Base-by-base conservation (phyloP, 2,113 vertebrate species). In the Chaetura pelagica region DNA sequence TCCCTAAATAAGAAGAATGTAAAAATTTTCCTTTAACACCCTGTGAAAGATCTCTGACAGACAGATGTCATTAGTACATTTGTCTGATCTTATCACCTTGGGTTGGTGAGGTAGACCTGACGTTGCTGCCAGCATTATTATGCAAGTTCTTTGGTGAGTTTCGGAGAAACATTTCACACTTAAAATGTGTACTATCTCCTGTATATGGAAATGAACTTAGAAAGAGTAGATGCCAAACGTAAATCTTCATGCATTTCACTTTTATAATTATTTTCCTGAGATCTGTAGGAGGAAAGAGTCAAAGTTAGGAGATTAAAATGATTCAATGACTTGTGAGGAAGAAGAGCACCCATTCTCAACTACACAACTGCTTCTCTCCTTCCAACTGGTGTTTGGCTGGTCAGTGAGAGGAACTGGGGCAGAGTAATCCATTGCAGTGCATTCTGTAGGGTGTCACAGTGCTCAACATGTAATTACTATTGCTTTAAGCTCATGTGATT, bases 51-150 rank as follows among this genome's bases (percentile, higher is more conserved):
- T 38, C 30, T 71, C 57, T 27, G 29, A 42, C 18, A 40, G 23
- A 8, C 26, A 54, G 10, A 6, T 1, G 1, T 71, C 74, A 24
- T 15, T 42, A 49, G 21, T 1, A 0, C 35, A 26, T 63, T 29
- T 32, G 20, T 34, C 35, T 54, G 42, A 78, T 74, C 15, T 72
- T 35, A 35, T 5, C 34, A 10, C 15, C 9, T 29, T 48, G 24
- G 24, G 24, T 21, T 0, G 3, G 42, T 1, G 3, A 34, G 18
- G 21, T 42, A 22, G n/a, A 48, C 61, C 35, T 34, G 61, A 58
- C 1, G 1, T 34, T 84, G 18, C 55, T 69, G 15, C 4, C 30
- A 69, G 49, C 10, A 62, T 24, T 52, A 48, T 48, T 90, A 67
- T 52, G 15, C 42, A 35, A 79, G n/a, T 52, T 40, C 24, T 14